Conservation (phyloP, 2,888 invertebrate species). For the Latheticus oryzae region DNA sequence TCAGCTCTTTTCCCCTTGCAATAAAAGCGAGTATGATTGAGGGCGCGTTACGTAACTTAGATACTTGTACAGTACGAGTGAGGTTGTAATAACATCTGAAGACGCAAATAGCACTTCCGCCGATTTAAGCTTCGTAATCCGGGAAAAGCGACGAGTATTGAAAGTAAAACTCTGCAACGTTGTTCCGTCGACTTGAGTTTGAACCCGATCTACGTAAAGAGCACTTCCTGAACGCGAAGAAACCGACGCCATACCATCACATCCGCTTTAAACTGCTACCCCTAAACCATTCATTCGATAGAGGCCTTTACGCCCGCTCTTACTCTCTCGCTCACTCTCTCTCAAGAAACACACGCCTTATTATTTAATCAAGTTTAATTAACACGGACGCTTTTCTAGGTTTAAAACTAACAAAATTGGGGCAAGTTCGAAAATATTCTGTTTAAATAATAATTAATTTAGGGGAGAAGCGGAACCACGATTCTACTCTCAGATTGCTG, state of each 20-base stretch:
- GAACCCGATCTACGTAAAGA: conserved; percentile 47
- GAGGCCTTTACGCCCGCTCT: conserved; percentile 11
- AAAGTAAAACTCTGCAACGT: conserved; percentile 57
- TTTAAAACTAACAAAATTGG: conserved; percentile 31
- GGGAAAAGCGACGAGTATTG: conserved; percentile 57
- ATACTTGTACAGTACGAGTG: conserved; percentile 19
- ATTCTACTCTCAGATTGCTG: no score
- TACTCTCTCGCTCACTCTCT: conserved; percentile 10
- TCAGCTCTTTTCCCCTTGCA: conserved; percentile 7
- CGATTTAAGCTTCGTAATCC: conserved; percentile 61
- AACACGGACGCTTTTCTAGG: conserved; percentile 30
- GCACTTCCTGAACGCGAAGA: conserved; percentile 45
- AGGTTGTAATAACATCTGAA: conserved; percentile 54
- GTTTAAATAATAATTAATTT: not conserved
- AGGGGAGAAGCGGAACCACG: not conserved
- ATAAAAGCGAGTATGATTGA: conserved; percentile 20
- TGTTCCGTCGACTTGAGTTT: conserved; percentile 38
- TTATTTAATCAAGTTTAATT: conserved; percentile 39
- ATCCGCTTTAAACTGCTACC: conserved; percentile 51
- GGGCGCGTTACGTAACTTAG: conserved; percentile 18
- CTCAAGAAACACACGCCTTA: conserved; percentile 34
- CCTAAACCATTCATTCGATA: conserved; percentile 24
- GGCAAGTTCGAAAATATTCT: conserved; percentile 13
- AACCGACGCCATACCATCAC: conserved; percentile 44
- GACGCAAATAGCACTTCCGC: conserved; percentile 61